Conservation (phyloP, 2,888 invertebrate species). For the Andrena bucephala region DNA sequence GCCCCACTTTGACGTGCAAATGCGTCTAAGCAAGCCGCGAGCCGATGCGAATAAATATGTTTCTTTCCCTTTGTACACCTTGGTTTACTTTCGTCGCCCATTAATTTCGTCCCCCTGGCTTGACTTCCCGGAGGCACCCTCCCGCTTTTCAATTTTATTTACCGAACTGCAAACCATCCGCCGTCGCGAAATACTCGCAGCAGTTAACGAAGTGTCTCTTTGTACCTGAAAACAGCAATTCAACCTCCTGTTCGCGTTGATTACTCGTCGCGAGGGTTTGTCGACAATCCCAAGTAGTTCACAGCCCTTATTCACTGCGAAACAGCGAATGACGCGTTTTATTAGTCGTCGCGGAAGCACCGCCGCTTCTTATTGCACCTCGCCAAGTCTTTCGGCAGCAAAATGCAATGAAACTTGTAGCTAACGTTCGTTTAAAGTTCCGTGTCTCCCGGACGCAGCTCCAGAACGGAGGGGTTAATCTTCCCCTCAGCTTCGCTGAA, state of each 20-base stretch:
- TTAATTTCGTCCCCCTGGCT: conserved; percentile 6
- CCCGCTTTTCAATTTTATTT: not conserved
- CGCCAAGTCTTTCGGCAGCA: conserved; percentile 24
- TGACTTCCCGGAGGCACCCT: not conserved
- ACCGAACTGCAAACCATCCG: not conserved
- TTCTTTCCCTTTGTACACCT: conserved; percentile 16
- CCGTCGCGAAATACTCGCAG: not conserved
- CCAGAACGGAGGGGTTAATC: conserved; percentile 37
- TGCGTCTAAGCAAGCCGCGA: conserved; percentile 16
- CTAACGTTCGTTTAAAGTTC: conserved; percentile 51
- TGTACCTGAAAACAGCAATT: not conserved
- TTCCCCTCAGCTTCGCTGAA: conserved; percentile 20
- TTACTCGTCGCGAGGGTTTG: too few species aligned
- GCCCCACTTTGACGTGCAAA: conserved; percentile 61
- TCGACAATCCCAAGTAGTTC: too few species aligned
- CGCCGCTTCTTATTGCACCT: conserved; percentile 21
- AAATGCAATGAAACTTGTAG: conserved; percentile 47
- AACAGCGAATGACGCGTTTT: not conserved
- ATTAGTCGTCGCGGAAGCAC: not conserved
- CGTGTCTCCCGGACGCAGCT: conserved; percentile 1
- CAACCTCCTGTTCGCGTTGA: not conserved
- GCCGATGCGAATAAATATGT: conserved; percentile 12
- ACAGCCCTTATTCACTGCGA: not conserved
- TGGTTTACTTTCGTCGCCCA: not conserved
- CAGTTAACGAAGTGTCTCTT: not conserved